Base-by-base conservation (phyloP, 2,888 invertebrate species). In the Microplitis deprimator region DNA sequence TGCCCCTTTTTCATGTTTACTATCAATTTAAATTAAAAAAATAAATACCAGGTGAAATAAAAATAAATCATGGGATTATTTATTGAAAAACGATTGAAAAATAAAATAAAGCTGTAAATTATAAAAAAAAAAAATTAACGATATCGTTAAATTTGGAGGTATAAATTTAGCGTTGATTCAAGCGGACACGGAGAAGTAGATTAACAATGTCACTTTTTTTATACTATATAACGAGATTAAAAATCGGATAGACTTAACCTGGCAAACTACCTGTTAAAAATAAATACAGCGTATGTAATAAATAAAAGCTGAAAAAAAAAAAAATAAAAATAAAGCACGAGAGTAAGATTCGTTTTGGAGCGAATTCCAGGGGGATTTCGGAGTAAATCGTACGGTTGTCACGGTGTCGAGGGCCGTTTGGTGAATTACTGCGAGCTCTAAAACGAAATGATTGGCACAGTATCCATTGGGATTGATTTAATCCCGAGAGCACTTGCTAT, bases 391-490 rank as follows among this genome's bases (percentile, higher is more conserved):
- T 29, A 73, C 17, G 62, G 64, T 65, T 73, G 73, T 73, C 73
- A 73, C 73, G 20, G 62, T 77, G 80, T 81, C 78, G 77, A 64
- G 77, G 80, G 77, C 80, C 83, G 80, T 71, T 72, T 62, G 68
- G 62, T 62, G 71, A 62, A 50, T 77, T 68, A 67, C 61, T 79
- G 82, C 79, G 62, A 70, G 81, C 71, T 78, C 80, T 79, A 74
- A 81, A 83, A 81, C 81, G 81, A 84, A 83, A 85, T 84, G 84
- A 85, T 84, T 82, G 85, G 82, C 81, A 81, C 79, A 77, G 74
- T 78, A 79, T 73, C 65, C 79, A 72, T 81, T 73, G 77, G 83
- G 83, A 82, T 81, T 67, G 80, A 20, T 50, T 50, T 17, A 62
- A 20, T 62, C 62, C 62, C 62, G 17, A 7, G 62, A 62, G 62